phyloP scores from a whole-genome alignment of 2,113 vertebrate genomes.

The Oryzias curvinotus region DNA sequence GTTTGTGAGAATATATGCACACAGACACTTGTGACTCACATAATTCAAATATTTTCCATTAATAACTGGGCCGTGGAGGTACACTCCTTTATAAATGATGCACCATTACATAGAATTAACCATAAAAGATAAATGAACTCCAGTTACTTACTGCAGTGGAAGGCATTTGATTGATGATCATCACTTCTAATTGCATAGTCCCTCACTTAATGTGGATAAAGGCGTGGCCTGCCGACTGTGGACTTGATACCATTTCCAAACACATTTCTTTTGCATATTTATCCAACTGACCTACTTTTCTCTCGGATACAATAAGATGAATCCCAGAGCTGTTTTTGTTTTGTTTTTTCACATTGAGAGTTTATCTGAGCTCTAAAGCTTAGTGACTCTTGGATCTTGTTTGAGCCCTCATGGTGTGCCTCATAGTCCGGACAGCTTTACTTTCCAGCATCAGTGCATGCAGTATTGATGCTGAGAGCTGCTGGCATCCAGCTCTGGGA shows the following conservation, averaged over 20 bases:
- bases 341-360: slow-evolving; percentile 32
- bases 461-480: slow-evolving; percentile 68
- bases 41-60: slow-evolving; percentile 37
- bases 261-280: slow-evolving; percentile 28
- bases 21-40: slow-evolving; percentile 5
- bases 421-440: slow-evolving; percentile 52
- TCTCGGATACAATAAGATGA: slow-evolving; percentile 54
- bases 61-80: slow-evolving; percentile 24
- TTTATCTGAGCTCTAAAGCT: slow-evolving; percentile 56
- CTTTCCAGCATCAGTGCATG: slow-evolving; percentile 62
- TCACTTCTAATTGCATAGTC: neutral
- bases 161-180: neutral
- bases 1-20: slow-evolving; percentile 75
- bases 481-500: slow-evolving; percentile 53
- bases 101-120: slow-evolving; percentile 17
- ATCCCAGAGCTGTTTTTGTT: slow-evolving; percentile 35
- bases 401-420: slow-evolving; percentile 62
- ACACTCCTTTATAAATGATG: slow-evolving; percentile 14
- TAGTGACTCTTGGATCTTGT: slow-evolving; percentile 58
- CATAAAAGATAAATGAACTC: slow-evolving; percentile 9
- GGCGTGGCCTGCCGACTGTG: neutral
- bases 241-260: slow-evolving; percentile 37
- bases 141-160: slow-evolving; percentile 5
- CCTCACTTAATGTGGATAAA: neutral
- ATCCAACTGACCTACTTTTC: slow-evolving; percentile 65